Evolutionary conservation across 2,113 vertebrate genomes (phyloP).

Genomic region (Mustela lutreola): DNA sequence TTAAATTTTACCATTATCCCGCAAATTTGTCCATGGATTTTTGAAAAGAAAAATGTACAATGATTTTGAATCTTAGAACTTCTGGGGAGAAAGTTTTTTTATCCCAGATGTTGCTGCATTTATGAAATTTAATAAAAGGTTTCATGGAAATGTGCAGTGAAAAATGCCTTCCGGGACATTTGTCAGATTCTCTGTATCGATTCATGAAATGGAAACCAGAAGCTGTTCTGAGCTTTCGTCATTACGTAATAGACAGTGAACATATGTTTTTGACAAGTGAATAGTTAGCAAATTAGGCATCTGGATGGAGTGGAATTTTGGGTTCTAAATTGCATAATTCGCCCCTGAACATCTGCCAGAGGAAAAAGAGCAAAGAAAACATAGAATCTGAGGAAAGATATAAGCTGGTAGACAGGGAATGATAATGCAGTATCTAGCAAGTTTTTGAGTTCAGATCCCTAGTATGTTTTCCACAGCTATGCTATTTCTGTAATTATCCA

Average conservation of each 20-base stretch:
- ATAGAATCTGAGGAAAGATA: constrained; percentile 74
- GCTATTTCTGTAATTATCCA: constrained; percentile 58
- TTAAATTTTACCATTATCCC: constrained; percentile 23
- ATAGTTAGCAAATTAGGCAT: constrained; percentile 87
- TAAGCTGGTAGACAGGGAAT: constrained; percentile 73
- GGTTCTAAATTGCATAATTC: constrained; percentile 86
- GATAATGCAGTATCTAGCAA: constrained; percentile 42
- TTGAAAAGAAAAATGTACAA: constrained; percentile 28
- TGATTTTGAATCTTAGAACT: constrained; percentile 56
- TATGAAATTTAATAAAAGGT: constrained; percentile 71
- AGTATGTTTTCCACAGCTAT: constrained; percentile 34
- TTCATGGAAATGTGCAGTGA: not conserved
- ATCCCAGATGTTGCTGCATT: constrained; percentile 63
- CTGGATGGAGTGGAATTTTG: constrained; percentile 85
- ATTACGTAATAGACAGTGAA: constrained; percentile 80
- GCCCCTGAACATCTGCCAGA: constrained; percentile 86
- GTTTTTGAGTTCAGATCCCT: constrained; percentile 54
- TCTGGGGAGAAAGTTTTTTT: not conserved
- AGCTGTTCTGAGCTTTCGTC: constrained; percentile 79
- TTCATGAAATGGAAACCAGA: constrained; percentile 82
- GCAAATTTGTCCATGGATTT: not conserved
- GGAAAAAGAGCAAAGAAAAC: constrained; percentile 81
- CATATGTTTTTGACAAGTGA: constrained; percentile 84
- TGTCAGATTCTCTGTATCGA: constrained; percentile 72
- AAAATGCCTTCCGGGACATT: constrained; percentile 77